A percentile compares a stretch with the other conserved stretches of the same genome.
Conservation (phyloP, 2,113 vertebrate genomes). For the Buteo buteo region DNA sequence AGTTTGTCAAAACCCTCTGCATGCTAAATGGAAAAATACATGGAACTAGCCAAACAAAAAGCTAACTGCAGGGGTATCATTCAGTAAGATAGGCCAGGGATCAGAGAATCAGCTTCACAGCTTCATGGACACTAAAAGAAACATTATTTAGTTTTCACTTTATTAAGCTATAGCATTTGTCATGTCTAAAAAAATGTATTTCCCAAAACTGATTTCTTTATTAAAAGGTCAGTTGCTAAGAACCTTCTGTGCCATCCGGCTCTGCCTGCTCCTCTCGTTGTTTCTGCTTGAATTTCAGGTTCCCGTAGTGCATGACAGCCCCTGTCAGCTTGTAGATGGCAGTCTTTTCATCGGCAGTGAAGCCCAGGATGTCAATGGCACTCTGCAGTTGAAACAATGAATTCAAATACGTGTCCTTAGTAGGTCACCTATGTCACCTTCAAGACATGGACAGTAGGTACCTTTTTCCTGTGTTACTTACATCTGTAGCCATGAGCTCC, state of each 20-base stretch:
- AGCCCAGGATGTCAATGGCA: too few species aligned
- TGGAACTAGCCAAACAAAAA: not conserved
- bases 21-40: not conserved
- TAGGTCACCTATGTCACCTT: too few species aligned
- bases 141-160: not conserved
- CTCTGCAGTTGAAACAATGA: too few species aligned
- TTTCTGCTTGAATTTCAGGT: conserved; percentile 85
- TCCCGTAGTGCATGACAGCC: conserved; percentile 78
- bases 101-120: not conserved
- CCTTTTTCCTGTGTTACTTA: too few species aligned
- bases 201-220: not conserved
- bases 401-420: too few species aligned
- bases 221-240: not conserved
- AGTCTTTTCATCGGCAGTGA: too few species aligned
- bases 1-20: not conserved
- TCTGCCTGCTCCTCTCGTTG: conserved; percentile 81
- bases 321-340: too few species aligned
- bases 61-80: not conserved
- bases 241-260: conserved; percentile 81
- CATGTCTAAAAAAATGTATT: not conserved
- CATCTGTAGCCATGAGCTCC: too few species aligned
- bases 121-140: not conserved
- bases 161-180: not conserved
- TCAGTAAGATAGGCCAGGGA: not conserved
- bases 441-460: too few species aligned